Conservation (phyloP, 35 echinoderm and acorn worm species). For the Ophioderma brevispina region DNA sequence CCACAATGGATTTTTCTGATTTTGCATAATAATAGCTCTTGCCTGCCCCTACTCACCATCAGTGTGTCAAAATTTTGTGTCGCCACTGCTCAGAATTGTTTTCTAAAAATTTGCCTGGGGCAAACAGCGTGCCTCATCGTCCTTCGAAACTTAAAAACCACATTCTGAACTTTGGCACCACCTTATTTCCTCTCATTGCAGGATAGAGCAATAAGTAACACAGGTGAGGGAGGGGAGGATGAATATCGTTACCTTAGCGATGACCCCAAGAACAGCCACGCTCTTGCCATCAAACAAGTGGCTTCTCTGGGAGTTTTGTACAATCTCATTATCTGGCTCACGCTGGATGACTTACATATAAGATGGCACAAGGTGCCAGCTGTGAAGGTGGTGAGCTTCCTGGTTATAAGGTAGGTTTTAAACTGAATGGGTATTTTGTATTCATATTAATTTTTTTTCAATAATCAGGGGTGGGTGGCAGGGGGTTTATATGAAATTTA, state of each 20-base stretch:
- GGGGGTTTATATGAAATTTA: background rate
- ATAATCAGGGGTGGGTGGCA: background rate
- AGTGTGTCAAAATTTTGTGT: no score
- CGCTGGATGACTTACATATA: conserved; percentile 97
- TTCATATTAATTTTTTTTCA: background rate
- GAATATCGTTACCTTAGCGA: conserved; percentile 77
- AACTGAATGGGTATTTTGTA: background rate
- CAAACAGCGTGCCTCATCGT: no score
- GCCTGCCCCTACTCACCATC: no score
- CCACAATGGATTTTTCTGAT: no score
- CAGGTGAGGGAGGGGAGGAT: conserved; percentile 92
- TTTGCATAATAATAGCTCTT: no score
- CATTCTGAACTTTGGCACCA: no score
- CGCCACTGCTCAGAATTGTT: no score
- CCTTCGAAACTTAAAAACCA: no score
- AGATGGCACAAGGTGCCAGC: conserved; percentile 99
- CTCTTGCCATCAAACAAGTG: conserved; percentile 96
- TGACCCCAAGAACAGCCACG: conserved; percentile 67
- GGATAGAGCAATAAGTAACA: conserved; percentile 95
- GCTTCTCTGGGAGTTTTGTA: conserved; percentile 94
- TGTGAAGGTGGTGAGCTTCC: conserved; percentile 93
- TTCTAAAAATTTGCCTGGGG: no score
- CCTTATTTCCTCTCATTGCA: background rate
- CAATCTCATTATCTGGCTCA: conserved; percentile 91
- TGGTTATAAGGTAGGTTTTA: conserved; percentile 70